Evolutionary conservation across 2,888 invertebrate genomes (phyloP).

Genomic region (Bellardia pandia): DNA sequence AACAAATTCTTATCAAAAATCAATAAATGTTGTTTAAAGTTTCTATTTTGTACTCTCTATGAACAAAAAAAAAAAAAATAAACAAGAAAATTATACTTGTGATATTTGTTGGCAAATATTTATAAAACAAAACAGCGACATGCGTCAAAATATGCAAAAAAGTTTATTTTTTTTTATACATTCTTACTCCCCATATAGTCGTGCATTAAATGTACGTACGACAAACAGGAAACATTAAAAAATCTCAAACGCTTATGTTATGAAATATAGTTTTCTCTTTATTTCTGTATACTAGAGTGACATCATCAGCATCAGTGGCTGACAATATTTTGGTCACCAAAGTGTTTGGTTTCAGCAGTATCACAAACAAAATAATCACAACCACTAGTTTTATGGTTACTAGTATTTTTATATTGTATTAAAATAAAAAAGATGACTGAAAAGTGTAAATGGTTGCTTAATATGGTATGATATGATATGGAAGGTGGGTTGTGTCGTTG

Average conservation of each 20-base stretch:
- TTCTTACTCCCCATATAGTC: background rate
- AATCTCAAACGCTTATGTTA: conserved; percentile 48
- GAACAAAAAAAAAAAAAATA: background rate
- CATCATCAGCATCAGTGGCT: conserved; percentile 43
- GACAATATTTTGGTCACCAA: conserved; percentile 17
- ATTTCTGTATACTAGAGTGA: conserved; percentile 1
- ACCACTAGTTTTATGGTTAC: conserved; percentile 20
- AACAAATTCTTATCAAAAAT: background rate
- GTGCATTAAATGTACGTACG: background rate
- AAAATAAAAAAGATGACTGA: background rate
- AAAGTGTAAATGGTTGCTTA: background rate
- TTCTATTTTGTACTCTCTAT: background rate
- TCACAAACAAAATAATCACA: conserved; percentile 12
- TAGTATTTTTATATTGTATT: background rate
- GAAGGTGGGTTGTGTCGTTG: background rate
- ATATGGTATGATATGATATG: background rate
- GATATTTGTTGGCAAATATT: conserved; percentile 3
- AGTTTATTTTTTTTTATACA: background rate
- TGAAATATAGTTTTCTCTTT: background rate
- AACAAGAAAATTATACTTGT: conserved; percentile 26
- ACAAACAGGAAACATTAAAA: conserved; percentile 64
- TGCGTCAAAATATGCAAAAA: conserved; percentile 44
- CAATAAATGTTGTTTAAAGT: conserved; percentile 3
- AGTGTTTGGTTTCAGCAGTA: conserved; percentile 6
- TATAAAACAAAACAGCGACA: conserved; percentile 29